phyloP scores from a whole-genome alignment of 2,113 vertebrate genomes.

The Cochlearius cochlearius region DNA sequence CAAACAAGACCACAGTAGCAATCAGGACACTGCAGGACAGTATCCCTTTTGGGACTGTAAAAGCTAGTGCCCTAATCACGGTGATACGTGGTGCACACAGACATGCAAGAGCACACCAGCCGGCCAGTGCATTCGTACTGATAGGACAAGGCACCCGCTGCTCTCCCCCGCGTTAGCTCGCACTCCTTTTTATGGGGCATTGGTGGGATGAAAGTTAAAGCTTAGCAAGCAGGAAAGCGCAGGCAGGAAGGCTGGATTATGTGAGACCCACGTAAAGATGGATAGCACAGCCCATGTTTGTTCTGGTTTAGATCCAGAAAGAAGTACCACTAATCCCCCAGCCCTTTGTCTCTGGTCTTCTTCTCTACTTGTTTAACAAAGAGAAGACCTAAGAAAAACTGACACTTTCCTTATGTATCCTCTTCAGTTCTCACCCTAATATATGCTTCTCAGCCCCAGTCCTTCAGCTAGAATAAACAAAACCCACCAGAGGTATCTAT shows the following conservation, averaged over 20 bases:
- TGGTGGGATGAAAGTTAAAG: not conserved
- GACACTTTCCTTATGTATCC: not conserved
- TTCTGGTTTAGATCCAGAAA: not conserved
- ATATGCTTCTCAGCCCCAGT: not conserved
- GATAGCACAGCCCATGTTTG: not conserved
- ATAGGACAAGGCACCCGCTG: not conserved
- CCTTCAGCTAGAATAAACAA: not conserved
- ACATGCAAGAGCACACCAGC: rapidly evolving
- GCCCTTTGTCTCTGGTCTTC: not conserved
- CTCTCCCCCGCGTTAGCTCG: not conserved
- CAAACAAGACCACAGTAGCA: not conserved
- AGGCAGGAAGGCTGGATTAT: not conserved
- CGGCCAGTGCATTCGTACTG: not conserved
- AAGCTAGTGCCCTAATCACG: not conserved
- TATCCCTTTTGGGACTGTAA: not conserved
- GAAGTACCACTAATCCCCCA: not conserved
- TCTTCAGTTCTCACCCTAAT: not conserved
- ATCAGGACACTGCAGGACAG: not conserved
- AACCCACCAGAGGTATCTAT: not conserved
- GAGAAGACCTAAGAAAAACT: not conserved
- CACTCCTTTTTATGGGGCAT: not conserved
- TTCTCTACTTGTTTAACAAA: not conserved
- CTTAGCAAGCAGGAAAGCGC: not conserved
- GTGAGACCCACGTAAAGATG: not conserved
- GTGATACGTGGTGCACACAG: not conserved